Evolutionary conservation across 2,797 vertebrate species (phyloP).

Genomic region (Potorous gilbertii): DNA sequence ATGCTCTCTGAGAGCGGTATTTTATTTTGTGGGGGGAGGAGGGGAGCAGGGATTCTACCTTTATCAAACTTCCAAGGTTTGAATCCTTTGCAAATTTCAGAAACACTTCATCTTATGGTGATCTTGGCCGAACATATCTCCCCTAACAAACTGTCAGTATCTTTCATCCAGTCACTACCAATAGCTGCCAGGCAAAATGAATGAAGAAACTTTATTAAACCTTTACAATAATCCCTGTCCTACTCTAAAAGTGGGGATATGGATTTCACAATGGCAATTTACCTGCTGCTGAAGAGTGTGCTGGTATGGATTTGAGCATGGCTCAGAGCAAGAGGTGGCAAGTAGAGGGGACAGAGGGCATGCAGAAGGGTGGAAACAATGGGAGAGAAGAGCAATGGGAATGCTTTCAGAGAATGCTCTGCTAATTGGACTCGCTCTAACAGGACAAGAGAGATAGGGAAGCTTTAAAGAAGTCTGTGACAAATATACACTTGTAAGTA

Average conservation of each 20-base stretch:
- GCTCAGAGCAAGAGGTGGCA: neutral
- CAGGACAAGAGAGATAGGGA: neutral
- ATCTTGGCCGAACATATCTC: neutral
- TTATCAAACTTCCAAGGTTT: neutral
- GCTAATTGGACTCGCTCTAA: neutral
- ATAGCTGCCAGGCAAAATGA: neutral
- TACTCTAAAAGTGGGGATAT: neutral
- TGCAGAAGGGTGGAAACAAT: no score
- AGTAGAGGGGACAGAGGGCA: neutral
- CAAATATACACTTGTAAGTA: neutral
- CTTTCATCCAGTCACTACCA: neutral
- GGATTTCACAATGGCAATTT: neutral
- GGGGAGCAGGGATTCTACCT: neutral
- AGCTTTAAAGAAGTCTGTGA: neutral
- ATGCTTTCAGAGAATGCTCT: neutral
- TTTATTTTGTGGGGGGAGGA: neutral
- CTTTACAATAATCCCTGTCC: neutral
- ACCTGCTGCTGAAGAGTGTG: neutral
- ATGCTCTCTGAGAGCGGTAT: neutral
- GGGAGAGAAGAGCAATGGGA: neutral
- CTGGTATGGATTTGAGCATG: neutral
- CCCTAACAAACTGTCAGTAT: neutral
- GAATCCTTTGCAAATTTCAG: neutral
- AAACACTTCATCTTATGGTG: neutral
- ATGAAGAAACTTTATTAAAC: neutral